Evolutionary conservation across 2,113 vertebrate genomes (phyloP).

Genomic region (Eudyptes chrysolophus): DNA sequence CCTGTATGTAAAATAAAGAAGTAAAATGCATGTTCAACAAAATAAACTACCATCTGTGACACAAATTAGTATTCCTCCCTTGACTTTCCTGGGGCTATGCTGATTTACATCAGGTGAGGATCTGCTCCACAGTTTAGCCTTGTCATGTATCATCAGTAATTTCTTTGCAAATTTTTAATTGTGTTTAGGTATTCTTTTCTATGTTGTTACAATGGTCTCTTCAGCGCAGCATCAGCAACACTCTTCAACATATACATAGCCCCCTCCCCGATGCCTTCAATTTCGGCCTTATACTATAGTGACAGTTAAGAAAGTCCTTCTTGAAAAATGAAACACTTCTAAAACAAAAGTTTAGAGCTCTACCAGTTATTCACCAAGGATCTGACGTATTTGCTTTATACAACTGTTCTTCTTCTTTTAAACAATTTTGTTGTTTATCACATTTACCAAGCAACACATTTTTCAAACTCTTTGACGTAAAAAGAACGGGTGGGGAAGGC

Average conservation of each 20-base stretch:
- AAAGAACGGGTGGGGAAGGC: too few species aligned
- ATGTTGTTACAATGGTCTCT: background rate
- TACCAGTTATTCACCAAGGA: background rate
- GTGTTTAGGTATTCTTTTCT: background rate
- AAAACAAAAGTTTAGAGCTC: background rate
- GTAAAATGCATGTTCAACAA: background rate
- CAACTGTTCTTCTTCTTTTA: background rate
- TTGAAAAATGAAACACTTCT: background rate
- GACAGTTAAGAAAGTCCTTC: background rate
- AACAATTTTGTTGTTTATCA: background rate
- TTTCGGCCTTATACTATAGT: background rate
- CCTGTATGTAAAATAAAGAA: background rate
- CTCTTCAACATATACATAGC: accelerated
- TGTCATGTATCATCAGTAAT: background rate
- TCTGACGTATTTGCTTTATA: background rate
- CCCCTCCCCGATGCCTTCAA: background rate
- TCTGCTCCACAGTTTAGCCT: background rate
- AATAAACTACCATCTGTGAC: background rate
- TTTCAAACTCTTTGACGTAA: background rate
- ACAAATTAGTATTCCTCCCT: background rate
- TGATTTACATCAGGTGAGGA: background rate
- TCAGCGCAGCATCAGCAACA: background rate
- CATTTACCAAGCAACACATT: background rate
- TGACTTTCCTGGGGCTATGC: background rate
- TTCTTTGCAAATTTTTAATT: background rate